A percentile compares a stretch with the other conserved stretches of the same genome.
These are phyloP conservation scores for Neocrepidodera transversa DNA, from an alignment of 2,888 invertebrate species.

Conservation along the genomic window DNA sequence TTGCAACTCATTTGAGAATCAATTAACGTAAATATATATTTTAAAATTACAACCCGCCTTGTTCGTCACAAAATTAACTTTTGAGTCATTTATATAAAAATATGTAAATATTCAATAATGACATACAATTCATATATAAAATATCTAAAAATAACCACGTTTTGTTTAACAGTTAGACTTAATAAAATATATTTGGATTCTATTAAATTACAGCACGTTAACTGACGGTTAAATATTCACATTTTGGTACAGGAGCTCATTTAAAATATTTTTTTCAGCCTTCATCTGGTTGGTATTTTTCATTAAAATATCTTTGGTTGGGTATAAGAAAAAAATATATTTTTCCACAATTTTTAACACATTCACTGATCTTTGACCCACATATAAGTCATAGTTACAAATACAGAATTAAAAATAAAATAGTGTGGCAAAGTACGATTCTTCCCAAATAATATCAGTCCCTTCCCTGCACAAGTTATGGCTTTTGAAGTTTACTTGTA, in stretches of 20 bases:
- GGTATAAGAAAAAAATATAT: too few species aligned
- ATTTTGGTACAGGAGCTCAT: conserved; percentile 10
- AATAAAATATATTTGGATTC: conserved; percentile 50
- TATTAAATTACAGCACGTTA: not conserved
- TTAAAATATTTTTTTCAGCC: conserved; percentile 5
- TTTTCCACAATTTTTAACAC: too few species aligned
- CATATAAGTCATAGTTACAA: too few species aligned
- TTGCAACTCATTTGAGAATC: too few species aligned
- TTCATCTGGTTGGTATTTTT: conserved; percentile 19
- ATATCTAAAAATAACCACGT: conserved; percentile 27
- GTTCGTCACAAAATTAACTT: not conserved
- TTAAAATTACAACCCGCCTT: not conserved
- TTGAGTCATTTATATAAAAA: conserved; percentile 19
- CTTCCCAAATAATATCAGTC: too few species aligned
- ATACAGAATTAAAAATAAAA: too few species aligned
- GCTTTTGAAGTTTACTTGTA: too few species aligned
- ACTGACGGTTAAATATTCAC: not conserved
- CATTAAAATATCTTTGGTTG: conserved; percentile 18
- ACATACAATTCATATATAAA: conserved; percentile 20
- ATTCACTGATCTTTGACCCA: too few species aligned
- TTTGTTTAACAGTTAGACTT: conserved; percentile 24
- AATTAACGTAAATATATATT: not conserved
- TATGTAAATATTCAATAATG: conserved; percentile 18
- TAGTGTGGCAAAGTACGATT: too few species aligned
- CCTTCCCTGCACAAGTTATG: too few species aligned